phyloP scores from a whole-genome alignment of 2,888 invertebrate genomes.

The Nemotelus nigrinus region DNA sequence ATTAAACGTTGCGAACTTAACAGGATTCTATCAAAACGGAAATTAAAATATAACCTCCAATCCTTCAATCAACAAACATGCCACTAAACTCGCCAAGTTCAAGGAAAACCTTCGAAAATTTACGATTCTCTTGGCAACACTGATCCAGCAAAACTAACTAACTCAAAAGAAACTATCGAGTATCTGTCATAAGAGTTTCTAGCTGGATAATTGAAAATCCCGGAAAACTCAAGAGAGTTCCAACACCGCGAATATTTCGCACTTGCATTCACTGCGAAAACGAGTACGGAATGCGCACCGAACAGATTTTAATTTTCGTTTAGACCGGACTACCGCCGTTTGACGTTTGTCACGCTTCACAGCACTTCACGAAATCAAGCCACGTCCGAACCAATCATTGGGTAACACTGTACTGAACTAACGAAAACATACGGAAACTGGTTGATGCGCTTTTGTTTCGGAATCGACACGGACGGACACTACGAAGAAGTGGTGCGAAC shows the following conservation, averaged over 20 bases:
- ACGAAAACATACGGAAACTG: slow-evolving; percentile 47
- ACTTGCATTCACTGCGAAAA: slow-evolving; percentile 14
- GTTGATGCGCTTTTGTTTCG: slow-evolving; percentile 46
- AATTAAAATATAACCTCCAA: too few relatives aligned
- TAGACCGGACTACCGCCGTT: slow-evolving; percentile 30
- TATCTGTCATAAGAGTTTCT: too few relatives aligned
- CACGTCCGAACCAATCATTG: slow-evolving; percentile 51
- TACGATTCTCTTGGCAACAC: too few relatives aligned
- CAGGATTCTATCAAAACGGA: too few relatives aligned
- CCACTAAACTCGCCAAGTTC: too few relatives aligned
- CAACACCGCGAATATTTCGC: not conserved
- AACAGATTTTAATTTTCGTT: too few relatives aligned
- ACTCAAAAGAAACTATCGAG: too few relatives aligned
- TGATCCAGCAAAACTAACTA: too few relatives aligned
- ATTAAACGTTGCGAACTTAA: too few relatives aligned
- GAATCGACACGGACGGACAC: slow-evolving; percentile 1
- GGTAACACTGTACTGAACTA: slow-evolving; percentile 51
- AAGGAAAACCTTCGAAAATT: too few relatives aligned
- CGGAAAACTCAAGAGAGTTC: not conserved
- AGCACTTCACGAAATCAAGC: not conserved
- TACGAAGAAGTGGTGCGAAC: slow-evolving; percentile 1
- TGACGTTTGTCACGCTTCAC: slow-evolving; percentile 42
- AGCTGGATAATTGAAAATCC: too few relatives aligned
- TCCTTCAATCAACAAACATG: too few relatives aligned
- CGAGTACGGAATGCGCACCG: not conserved